These are phyloP conservation scores for Acleris literana DNA, from an alignment of 2,888 invertebrate genomes.

Conservation along the genomic window DNA sequence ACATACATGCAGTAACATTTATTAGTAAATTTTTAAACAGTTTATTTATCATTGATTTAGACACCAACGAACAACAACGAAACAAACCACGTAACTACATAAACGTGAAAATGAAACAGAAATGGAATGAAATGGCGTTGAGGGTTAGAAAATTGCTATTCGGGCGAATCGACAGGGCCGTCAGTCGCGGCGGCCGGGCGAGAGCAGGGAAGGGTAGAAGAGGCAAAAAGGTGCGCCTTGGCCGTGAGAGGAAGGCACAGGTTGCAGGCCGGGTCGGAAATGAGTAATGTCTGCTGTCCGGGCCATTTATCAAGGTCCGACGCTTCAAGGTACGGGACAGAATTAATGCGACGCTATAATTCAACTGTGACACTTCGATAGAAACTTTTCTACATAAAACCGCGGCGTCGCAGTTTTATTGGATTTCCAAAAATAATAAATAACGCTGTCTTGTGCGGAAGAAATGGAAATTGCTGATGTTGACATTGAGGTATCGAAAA, in stretches of 20 bases:
- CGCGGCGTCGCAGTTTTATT: conserved; percentile 10
- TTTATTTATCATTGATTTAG: conserved; percentile 28
- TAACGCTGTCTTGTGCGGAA: background rate
- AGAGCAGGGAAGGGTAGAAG: conserved; percentile 45
- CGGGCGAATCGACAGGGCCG: conserved; percentile 50
- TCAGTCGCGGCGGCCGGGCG: conserved; percentile 52
- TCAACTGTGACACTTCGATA: conserved; percentile 35
- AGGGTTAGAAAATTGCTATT: conserved; percentile 44
- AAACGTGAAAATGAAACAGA: conserved; percentile 32
- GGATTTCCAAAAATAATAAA: background rate
- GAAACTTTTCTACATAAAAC: conserved; percentile 27
- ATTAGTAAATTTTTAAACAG: conserved; percentile 31
- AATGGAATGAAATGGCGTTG: conserved; percentile 39
- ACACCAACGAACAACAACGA: conserved; percentile 34
- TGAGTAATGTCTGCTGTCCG: conserved; percentile 74
- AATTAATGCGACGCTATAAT: conserved; percentile 36
- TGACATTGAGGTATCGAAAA: background rate
- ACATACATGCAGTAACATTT: conserved; percentile 46
- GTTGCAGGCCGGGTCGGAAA: conserved; percentile 68
- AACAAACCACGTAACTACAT: conserved; percentile 31
- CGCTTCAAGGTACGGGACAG: conserved; percentile 44
- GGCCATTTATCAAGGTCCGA: conserved; percentile 77
- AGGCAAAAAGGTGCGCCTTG: conserved; percentile 54
- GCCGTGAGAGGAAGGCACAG: conserved; percentile 53
- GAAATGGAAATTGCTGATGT: background rate